phyloP scores from a whole-genome alignment of 2,113 vertebrate genomes.

The Nannobrachium achirus region DNA sequence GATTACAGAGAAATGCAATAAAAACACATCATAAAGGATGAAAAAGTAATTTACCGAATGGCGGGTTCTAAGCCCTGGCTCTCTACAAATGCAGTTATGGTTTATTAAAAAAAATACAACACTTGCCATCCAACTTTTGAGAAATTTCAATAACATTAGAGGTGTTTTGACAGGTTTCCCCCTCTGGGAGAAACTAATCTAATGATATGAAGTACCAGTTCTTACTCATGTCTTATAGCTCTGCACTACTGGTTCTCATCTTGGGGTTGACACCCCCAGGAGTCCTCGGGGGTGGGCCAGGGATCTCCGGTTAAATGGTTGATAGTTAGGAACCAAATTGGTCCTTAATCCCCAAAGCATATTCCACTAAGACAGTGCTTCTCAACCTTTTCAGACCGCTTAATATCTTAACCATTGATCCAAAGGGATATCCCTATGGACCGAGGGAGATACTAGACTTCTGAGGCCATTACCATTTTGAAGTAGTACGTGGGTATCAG shows the following conservation, averaged over 20 bases:
- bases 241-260: neutral
- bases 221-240: constrained; percentile 39
- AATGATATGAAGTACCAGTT: constrained; percentile 46
- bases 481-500: too few relatives aligned
- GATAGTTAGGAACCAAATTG: too few relatives aligned
- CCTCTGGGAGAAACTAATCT: constrained; percentile 62
- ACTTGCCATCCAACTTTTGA: constrained; percentile 35
- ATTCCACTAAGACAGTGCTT: too few relatives aligned
- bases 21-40: constrained; percentile 39
- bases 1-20: constrained; percentile 21
- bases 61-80: neutral
- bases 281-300: too few relatives aligned
- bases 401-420: too few relatives aligned
- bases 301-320: too few relatives aligned
- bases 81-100: constrained; percentile 37
- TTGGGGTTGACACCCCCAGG: too few relatives aligned
- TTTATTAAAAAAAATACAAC: constrained; percentile 27
- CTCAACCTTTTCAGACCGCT: too few relatives aligned
- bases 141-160: constrained; percentile 49
- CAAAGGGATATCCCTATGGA: too few relatives aligned
- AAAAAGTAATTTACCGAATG: constrained; percentile 28
- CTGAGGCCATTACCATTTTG: too few relatives aligned
- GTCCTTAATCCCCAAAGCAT: too few relatives aligned
- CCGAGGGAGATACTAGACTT: too few relatives aligned
- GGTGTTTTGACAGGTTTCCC: constrained; percentile 60